Evolutionary conservation across 2,888 invertebrate species (phyloP).

Genomic region (Diaprepes abbreviatus): DNA sequence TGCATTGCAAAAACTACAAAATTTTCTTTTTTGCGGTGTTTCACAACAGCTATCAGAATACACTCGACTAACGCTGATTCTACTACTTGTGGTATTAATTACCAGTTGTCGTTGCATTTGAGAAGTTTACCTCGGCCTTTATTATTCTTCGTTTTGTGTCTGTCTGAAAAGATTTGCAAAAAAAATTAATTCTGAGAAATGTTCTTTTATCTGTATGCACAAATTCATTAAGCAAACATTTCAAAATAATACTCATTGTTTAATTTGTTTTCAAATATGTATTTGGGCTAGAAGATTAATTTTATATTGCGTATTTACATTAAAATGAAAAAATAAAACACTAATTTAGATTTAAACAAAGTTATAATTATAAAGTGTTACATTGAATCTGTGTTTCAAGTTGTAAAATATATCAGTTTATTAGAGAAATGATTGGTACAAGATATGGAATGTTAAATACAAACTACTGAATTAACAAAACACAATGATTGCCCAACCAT

Average conservation of each 20-base stretch:
- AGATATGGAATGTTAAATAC: too few species aligned
- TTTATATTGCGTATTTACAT: too few species aligned
- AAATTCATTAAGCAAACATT: slow-evolving; percentile 21
- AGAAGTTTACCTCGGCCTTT: slow-evolving; percentile 16
- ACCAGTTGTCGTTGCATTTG: slow-evolving; percentile 35
- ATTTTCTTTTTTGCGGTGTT: neutral
- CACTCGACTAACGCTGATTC: slow-evolving; percentile 21
- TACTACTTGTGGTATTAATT: slow-evolving; percentile 21
- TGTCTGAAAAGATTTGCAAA: slow-evolving; percentile 15
- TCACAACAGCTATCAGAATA: neutral
- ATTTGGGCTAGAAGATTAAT: too few species aligned
- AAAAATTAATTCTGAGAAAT: slow-evolving; percentile 22
- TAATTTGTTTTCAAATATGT: slow-evolving; percentile 15
- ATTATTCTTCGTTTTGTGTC: slow-evolving; percentile 27
- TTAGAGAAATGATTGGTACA: too few species aligned
- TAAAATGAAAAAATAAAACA: too few species aligned
- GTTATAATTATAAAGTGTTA: too few species aligned
- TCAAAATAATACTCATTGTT: slow-evolving; percentile 17
- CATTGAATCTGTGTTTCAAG: too few species aligned
- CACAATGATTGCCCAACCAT: too few species aligned
- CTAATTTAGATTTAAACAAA: too few species aligned
- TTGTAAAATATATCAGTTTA: too few species aligned
- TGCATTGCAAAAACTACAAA: neutral
- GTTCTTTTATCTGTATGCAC: neutral
- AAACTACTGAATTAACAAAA: too few species aligned